A percentile compares a stretch with the other conserved stretches of the same genome.
Conservation (phyloP, 2,113 vertebrate genomes). For the Hoplias malabaricus region DNA sequence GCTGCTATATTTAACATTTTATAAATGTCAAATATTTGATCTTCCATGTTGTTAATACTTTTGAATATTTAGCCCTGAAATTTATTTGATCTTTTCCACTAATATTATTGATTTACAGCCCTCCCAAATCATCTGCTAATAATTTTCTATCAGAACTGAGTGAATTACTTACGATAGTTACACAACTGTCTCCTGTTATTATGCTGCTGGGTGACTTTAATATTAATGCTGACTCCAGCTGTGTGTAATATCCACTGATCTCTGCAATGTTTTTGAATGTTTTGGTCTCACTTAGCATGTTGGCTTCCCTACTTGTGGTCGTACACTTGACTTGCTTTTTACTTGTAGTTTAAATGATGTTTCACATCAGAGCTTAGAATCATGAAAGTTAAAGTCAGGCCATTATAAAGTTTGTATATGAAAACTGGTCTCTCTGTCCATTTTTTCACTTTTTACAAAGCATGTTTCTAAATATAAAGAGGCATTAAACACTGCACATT, state of each 20-base stretch:
- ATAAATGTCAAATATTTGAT: neutral
- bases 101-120: neutral
- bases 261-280: too few species aligned
- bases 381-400: neutral
- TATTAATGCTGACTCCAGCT: too few species aligned
- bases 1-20: neutral
- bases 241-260: too few species aligned
- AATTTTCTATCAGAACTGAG: slow-evolving; percentile 9
- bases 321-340: neutral
- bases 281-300: neutral
- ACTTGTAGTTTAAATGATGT: neutral
- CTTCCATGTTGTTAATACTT: neutral
- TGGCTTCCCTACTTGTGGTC: neutral
- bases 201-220: too few species aligned
- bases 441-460: neutral
- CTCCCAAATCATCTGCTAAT: neutral
- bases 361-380: too few species aligned
- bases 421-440: neutral
- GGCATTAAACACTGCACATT: neutral
- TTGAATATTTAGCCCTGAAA: slow-evolving; percentile 11
- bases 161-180: slow-evolving; percentile 5
- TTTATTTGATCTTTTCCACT: neutral
- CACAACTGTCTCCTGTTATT: neutral
- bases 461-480: neutral
- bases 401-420: neutral